phyloP scores from a whole-genome alignment of 2,888 invertebrate genomes.

The Synanthedon tipuliformis region DNA sequence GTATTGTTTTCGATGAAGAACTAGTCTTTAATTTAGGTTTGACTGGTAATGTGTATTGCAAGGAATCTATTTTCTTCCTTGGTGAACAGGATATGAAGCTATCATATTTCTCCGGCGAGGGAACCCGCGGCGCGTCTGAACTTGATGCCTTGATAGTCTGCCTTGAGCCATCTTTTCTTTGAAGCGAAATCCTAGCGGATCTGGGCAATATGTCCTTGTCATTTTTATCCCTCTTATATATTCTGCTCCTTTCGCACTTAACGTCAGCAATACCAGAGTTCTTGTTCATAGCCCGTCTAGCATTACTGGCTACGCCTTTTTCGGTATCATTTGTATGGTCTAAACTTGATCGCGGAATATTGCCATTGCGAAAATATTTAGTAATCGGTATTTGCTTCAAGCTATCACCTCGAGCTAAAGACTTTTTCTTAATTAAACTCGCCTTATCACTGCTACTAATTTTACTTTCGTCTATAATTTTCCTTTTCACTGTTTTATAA shows the following conservation, averaged over 20 bases:
- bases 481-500: conserved; percentile 23
- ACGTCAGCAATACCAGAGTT: conserved; percentile 33
- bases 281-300: conserved; percentile 45
- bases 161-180: conserved; percentile 20
- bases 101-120: conserved; percentile 21
- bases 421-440: not conserved
- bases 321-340: conserved; percentile 10
- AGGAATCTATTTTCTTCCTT: conserved; percentile 30
- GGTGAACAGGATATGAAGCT: conserved; percentile 30
- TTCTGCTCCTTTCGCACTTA: conserved; percentile 31
- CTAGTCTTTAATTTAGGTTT: not conserved
- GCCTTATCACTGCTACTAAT: not conserved
- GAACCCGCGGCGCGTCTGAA: conserved; percentile 21
- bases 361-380: conserved; percentile 29
- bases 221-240: conserved; percentile 16
- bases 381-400: conserved; percentile 43
- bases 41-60: conserved; percentile 30
- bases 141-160: conserved; percentile 25
- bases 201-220: conserved; percentile 25
- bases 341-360: conserved; percentile 16
- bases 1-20: conserved; percentile 24
- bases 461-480: conserved; percentile 7
- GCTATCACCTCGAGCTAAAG: conserved; percentile 13
- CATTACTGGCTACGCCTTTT: conserved; percentile 24
- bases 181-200: conserved; percentile 16